These are phyloP conservation scores for Drosophila fungiperda DNA, from an alignment of 2,888 invertebrate genomes.

Conservation along the genomic window DNA sequence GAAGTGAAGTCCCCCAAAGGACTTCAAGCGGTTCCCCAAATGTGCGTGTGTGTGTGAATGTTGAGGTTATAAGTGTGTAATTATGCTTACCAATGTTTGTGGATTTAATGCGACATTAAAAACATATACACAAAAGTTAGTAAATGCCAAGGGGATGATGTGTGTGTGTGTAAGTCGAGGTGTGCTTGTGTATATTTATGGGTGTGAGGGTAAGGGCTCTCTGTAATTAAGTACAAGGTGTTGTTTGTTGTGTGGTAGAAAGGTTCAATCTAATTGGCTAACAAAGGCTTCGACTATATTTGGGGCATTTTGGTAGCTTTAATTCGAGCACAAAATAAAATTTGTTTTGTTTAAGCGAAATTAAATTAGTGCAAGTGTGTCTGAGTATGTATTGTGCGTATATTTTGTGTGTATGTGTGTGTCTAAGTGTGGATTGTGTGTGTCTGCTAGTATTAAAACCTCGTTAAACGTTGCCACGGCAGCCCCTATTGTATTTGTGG, in stretches of 20 bases:
- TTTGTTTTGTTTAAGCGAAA: conserved; percentile 65
- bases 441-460: conserved; percentile 67
- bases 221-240: conserved; percentile 24
- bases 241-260: conserved; percentile 7
- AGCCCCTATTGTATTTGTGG: conserved; percentile 42
- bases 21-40: not conserved
- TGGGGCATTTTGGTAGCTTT: conserved; percentile 21
- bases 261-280: conserved; percentile 4
- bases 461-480: conserved; percentile 75
- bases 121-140: conserved; percentile 41
- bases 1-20: conserved; percentile 23
- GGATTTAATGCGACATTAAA: conserved; percentile 40
- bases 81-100: conserved; percentile 37
- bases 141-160: conserved; percentile 4
- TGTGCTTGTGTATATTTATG: not conserved
- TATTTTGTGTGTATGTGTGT: conserved; percentile 10
- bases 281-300: conserved; percentile 17
- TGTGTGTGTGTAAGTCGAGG: not conserved
- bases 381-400: conserved; percentile 3
- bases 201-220: not conserved
- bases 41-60: conserved; percentile 6
- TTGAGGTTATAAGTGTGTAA: conserved; percentile 4
- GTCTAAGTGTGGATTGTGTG: conserved; percentile 17
- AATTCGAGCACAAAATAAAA: conserved; percentile 40
- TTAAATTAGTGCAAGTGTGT: conserved; percentile 71